A percentile compares a stretch with the other conserved stretches of the same genome.
phyloP scores from a whole-genome alignment of 2,888 invertebrate genomes.

The Macropis europaea region DNA sequence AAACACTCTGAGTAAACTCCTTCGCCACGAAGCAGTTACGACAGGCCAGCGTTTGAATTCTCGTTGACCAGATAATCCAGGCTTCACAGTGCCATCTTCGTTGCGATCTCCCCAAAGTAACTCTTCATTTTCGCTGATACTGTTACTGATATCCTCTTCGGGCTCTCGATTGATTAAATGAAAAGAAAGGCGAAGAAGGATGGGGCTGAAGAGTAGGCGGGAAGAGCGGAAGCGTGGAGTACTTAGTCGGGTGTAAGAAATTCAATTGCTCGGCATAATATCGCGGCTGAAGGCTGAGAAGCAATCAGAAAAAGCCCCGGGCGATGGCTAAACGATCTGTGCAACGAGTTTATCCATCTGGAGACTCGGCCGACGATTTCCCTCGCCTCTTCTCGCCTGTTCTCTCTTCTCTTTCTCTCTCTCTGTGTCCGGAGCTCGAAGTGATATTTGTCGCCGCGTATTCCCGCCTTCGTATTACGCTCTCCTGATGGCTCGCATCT shows the following conservation, averaged over 20 bases:
- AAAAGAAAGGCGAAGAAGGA: neutral
- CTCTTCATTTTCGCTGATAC: neutral
- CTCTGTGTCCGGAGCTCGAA: slow-evolving; percentile 24
- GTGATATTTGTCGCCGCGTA: slow-evolving; percentile 51
- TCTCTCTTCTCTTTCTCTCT: slow-evolving; percentile 30
- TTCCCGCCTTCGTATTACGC: slow-evolving; percentile 18
- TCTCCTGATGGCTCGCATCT: slow-evolving; percentile 28
- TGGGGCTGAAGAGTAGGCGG: neutral
- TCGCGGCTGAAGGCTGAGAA: slow-evolving; percentile 54
- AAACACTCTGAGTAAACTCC: too few species aligned
- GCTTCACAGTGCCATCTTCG: too few species aligned
- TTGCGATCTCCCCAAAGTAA: neutral
- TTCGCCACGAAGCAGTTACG: too few species aligned
- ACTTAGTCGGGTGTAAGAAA: slow-evolving; percentile 61
- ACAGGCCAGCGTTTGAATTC: too few species aligned
- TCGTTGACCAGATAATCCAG: too few species aligned
- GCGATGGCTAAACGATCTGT: slow-evolving; percentile 68
- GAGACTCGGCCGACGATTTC: slow-evolving; percentile 29
- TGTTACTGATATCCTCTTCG: neutral
- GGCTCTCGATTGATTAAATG: slow-evolving; percentile 12
- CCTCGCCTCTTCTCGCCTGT: slow-evolving; percentile 35
- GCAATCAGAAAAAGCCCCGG: slow-evolving; percentile 68
- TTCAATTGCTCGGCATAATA: slow-evolving; percentile 70
- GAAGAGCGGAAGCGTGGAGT: slow-evolving; percentile 1
- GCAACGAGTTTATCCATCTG: slow-evolving; percentile 64